Base-by-base conservation (phyloP, 2,113 vertebrate species). In the Mastomys coucha region DNA sequence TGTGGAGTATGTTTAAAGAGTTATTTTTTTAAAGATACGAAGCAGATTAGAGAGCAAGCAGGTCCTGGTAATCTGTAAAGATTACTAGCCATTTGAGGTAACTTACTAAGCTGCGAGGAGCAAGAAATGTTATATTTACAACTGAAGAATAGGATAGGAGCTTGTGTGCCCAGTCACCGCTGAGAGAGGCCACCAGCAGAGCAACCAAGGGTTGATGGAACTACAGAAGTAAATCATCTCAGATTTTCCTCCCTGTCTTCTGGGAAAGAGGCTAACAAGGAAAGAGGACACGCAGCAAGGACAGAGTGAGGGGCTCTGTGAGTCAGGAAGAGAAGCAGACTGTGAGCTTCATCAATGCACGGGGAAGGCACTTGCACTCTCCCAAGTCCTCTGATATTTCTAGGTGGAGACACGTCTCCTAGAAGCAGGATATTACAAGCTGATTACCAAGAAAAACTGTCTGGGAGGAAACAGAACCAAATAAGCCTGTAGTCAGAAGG, bases 391-490 rank as follows among this genome's bases (percentile, higher is more conserved):
- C 28, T 36, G 56, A 75, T 60, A 88, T 63, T 91, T 88, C 88
- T 84, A 92, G 76, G n/a, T n/a, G 36, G 26, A 91, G 31, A 76
- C 39, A 14, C 42, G 14, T 89, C 96, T 97, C 90, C 84, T 81
- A 91, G 97, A 89, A 89, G 92, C 49, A 92, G 56, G 88, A 56
- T 22, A 39, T 5, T 89, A 39, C 76, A 91, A 95, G 36, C 90
- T 80, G 70, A 36, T 89, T 90, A 94, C 19, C 56, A 80, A 95
- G 89, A 84, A 94, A 96, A 95, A 88, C 67, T 56, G 70, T 63
- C 36, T 75, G 73, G n/a, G 65, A 36, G 28, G 51, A 31, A 24
- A 94, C 56, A 91, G 45, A 96, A 96, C 45, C 63, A 80, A 96
- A 88, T 60, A 88, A 84, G 24, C 56, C 78, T 81, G 63, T 5